These are phyloP conservation scores for Brachionus paranguensis DNA, from an alignment of 1,140 invertebrate genomes.

Conservation along the genomic window DNA sequence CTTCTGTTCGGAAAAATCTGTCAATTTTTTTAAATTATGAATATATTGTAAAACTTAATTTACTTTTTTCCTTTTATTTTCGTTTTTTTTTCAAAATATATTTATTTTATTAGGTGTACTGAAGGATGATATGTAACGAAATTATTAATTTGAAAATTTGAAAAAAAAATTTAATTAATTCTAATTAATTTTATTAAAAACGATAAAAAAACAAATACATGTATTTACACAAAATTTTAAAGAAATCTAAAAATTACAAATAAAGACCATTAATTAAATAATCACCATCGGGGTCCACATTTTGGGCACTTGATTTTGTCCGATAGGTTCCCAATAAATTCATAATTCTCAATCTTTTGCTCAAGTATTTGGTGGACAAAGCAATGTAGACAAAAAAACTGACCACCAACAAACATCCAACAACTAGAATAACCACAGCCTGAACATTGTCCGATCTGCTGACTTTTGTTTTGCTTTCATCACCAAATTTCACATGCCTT, in stretches of 20 bases:
- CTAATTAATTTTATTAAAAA: not conserved
- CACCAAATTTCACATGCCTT: not conserved
- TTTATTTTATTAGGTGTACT: too few relatives aligned
- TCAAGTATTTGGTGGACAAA: not conserved
- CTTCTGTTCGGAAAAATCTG: too few relatives aligned
- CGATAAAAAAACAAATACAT: not conserved
- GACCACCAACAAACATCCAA: not conserved
- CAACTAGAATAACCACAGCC: not conserved
- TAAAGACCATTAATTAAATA: slow-evolving; percentile 38
- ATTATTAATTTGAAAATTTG: too few relatives aligned
- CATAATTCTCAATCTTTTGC: not conserved
- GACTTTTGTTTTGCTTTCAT: too few relatives aligned
- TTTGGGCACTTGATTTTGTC: not conserved
- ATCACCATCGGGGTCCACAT: slow-evolving; percentile 21
- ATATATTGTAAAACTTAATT: too few relatives aligned
- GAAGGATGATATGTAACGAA: too few relatives aligned
- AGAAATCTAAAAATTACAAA: not conserved
- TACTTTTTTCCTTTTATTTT: too few relatives aligned
- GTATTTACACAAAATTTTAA: too few relatives aligned
- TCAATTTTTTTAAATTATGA: too few relatives aligned
- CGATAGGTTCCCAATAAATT: not conserved
- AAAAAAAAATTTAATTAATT: too few relatives aligned
- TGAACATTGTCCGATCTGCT: not conserved
- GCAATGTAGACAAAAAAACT: slow-evolving; percentile 8
- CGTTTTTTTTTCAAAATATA: too few relatives aligned